Percentiles rank a stretch among this genome's conserved stretches.
Evolutionary conservation across 2,888 invertebrate species (phyloP).

Genomic region (Lingula anatina): DNA sequence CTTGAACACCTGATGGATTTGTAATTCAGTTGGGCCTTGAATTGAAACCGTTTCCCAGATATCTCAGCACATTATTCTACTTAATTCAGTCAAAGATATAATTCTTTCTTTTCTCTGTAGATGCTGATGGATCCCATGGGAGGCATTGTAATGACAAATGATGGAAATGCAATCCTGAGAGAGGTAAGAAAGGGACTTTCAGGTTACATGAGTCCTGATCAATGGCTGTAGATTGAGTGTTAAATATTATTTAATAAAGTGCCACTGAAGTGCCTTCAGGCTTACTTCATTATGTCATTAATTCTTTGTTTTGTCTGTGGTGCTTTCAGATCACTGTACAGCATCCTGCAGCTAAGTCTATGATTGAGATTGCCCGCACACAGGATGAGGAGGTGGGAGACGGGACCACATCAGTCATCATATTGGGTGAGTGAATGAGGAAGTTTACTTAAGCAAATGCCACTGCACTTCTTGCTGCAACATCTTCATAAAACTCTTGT

Average conservation of each 20-base stretch:
- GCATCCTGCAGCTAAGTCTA: conserved; percentile 97
- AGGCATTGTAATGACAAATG: conserved; percentile 99
- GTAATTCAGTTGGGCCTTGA: no score
- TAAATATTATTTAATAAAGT: neutral
- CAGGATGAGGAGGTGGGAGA: conserved; percentile 99
- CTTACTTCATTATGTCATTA: no score
- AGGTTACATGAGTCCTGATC: no score
- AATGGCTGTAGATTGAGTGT: no score
- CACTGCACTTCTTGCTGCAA: neutral
- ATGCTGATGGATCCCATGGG: conserved; percentile 99
- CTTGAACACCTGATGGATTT: neutral
- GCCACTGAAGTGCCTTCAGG: neutral
- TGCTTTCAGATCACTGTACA: conserved; percentile 61
- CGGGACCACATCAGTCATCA: conserved; percentile 98
- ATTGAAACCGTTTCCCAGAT: no score
- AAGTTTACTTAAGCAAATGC: neutral
- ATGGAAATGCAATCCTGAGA: conserved; percentile 96
- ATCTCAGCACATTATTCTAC: no score
- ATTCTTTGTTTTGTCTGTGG: neutral
- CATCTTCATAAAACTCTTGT: no score
- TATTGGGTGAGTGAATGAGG: conserved; percentile 58
- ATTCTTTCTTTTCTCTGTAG: no score
- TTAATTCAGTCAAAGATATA: no score
- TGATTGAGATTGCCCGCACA: conserved; percentile 99
- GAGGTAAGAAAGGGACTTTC: conserved; percentile 58